phyloP scores from a whole-genome alignment of 2,113 vertebrate genomes.

The Nycticorax nycticorax region DNA sequence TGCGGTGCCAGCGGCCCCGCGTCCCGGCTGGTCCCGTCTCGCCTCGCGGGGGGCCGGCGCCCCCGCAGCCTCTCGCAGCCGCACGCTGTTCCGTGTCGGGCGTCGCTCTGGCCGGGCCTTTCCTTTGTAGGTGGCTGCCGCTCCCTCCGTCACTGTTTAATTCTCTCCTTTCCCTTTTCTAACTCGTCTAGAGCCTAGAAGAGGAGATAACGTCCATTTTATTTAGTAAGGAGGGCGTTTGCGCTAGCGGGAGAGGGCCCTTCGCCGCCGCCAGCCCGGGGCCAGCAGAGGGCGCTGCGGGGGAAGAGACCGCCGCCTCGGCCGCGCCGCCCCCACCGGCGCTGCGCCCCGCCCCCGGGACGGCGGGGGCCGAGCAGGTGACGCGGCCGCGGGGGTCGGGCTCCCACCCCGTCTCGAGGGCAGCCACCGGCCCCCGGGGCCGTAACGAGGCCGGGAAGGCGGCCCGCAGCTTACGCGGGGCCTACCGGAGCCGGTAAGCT shows the following conservation, averaged over 20 bases:
- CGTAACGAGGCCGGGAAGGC: not conserved
- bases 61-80: not conserved
- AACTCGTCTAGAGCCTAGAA: conserved; percentile 88
- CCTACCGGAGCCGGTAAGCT: not conserved
- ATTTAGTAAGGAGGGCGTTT: conserved; percentile 83
- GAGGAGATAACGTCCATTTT: conserved; percentile 91
- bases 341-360: conserved; percentile 54
- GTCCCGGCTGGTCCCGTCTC: not conserved
- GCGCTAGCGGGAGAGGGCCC: conserved; percentile 61
- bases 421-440: not conserved
- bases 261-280: conserved; percentile 71
- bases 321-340: conserved; percentile 77
- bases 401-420: no score
- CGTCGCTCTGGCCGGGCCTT: conserved; percentile 12
- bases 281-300: conserved; percentile 85
- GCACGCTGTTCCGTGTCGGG: not conserved
- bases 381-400: not conserved
- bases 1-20: fast-evolving
- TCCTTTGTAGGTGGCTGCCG: conserved; percentile 59
- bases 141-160: conserved; percentile 58
- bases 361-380: not conserved
- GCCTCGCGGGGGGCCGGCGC: no score
- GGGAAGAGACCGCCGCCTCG: conserved; percentile 66
- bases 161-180: conserved; percentile 74
- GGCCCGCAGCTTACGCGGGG: fast-evolving